Evolutionary conservation across 2,113 vertebrate species (phyloP).

Genomic region (Hipposideros armiger): DNA sequence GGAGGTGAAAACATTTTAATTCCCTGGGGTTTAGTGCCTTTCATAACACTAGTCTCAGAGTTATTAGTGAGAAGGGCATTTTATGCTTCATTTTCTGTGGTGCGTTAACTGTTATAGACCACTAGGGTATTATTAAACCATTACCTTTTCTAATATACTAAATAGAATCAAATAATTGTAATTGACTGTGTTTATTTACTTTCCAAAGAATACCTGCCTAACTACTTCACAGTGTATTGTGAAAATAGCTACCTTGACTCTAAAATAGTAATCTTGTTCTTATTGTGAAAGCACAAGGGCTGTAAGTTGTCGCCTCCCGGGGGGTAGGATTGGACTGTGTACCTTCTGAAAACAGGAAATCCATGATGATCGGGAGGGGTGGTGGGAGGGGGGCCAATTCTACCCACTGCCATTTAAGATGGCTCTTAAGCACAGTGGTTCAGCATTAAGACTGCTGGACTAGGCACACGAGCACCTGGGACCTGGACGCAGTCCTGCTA

Average conservation of each 20-base stretch:
- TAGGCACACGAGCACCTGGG: neutral
- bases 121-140: conserved; percentile 70
- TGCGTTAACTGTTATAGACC: conserved; percentile 35
- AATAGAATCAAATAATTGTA: conserved; percentile 71
- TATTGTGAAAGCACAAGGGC: neutral
- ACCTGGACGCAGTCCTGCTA: neutral
- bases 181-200: conserved; percentile 72
- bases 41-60: conserved; percentile 43
- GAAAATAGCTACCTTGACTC: conserved; percentile 73
- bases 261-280: conserved; percentile 69
- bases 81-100: conserved; percentile 62
- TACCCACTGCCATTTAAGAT: neutral
- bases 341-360: neutral
- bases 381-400: neutral
- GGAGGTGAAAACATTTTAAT: conserved; percentile 42
- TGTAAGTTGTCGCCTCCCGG: neutral
- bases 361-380: neutral
- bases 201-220: conserved; percentile 69
- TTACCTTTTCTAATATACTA: conserved; percentile 66
- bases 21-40: conserved; percentile 18
- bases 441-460: neutral
- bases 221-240: conserved; percentile 43
- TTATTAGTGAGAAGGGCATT: conserved; percentile 55
- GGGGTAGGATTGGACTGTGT: neutral
- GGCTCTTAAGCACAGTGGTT: neutral